Percentiles rank a stretch among this genome's conserved stretches.
phyloP scores from a whole-genome alignment of 2,888 invertebrate species.

The Minunthozetes semirufus region DNA sequence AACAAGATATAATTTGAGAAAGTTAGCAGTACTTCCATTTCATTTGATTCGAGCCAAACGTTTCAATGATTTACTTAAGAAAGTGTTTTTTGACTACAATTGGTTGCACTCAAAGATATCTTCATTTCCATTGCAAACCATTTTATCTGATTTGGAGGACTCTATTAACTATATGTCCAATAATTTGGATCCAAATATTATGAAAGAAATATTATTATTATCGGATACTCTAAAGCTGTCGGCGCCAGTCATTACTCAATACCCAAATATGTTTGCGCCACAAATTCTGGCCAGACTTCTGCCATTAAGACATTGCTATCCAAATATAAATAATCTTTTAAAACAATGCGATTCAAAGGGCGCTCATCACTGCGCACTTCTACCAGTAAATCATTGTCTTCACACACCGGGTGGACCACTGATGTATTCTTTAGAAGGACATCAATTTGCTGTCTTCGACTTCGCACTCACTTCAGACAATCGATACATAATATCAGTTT shows the following conservation, averaged over 20 bases:
- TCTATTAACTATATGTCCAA: slow-evolving; percentile 45
- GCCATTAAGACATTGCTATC: slow-evolving; percentile 69
- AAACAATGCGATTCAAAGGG: slow-evolving; percentile 86
- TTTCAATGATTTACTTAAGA: slow-evolving; percentile 77
- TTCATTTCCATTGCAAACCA: slow-evolving; percentile 89
- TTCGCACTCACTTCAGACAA: slow-evolving; percentile 81
- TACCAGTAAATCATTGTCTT: slow-evolving; percentile 89
- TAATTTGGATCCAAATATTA: slow-evolving; percentile 35
- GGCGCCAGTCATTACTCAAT: slow-evolving; percentile 81
- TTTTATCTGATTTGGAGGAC: slow-evolving; percentile 92
- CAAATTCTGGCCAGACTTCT: slow-evolving; percentile 84
- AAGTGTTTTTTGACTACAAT: slow-evolving; percentile 92
- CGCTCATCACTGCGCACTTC: slow-evolving; percentile 75
- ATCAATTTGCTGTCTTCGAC: slow-evolving; percentile 93
- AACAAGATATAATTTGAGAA: slow-evolving; percentile 84
- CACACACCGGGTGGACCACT: slow-evolving; percentile 98
- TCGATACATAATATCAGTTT: slow-evolving; percentile 89
- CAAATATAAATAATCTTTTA: slow-evolving; percentile 75
- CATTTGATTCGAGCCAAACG: slow-evolving; percentile 85
- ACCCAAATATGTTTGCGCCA: slow-evolving; percentile 92
- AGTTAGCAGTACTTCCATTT: slow-evolving; percentile 93
- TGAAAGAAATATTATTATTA: slow-evolving; percentile 78
- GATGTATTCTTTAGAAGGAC: slow-evolving; percentile 95
- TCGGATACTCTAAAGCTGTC: slow-evolving; percentile 88
- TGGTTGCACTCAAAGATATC: slow-evolving; percentile 94